Base-by-base conservation (phyloP, 2,888 invertebrate genomes). In the Dryococelus australis region DNA sequence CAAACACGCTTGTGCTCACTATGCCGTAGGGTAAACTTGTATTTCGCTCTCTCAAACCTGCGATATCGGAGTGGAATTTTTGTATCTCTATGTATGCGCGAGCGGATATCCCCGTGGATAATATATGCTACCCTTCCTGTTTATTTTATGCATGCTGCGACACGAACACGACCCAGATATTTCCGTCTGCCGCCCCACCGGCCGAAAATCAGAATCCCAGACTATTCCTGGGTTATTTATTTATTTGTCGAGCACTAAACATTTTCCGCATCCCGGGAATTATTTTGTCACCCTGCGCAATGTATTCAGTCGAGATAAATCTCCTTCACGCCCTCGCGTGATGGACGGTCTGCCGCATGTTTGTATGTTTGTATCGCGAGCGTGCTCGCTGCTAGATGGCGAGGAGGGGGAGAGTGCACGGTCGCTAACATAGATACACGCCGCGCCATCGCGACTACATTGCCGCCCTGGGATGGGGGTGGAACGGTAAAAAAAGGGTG, bases 161-260 rank as follows among this genome's bases (percentile, higher is more conserved):
- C 51, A 51, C 51, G 65, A 16, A 65, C 65, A 65, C n/a, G 65
- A 65, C 65, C 65, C 65, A 65, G 65, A 65, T 65, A 65, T 65
- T 65, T 65, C 65, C 65, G 65, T 65, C 47, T 85, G 47, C 47
- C 43, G 43, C 84, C 84, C n/a, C 65, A 16, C 65, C 65, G 65
- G 65, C n/a, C 65, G 65, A 65, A 65, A 65, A 65, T 65, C 65
- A 65, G 65, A 65, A 65, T 24, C 8, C 65, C 65, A 24, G 65
- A 65, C 65, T 65, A 65, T 65, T 65, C 65, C 65, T 65, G 65
- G 65, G 65, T 65, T 65, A 65, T 65, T 65, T 65, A 65, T 65
- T 65, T 65, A 65, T 65, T 65, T 65, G 65, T 65, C 65, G 65
- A 65, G 65, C 65, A 65, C 65, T 65, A 65, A 65, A 65, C 65